Conservation (phyloP, 2,888 invertebrate species). For the Palloptera scutellata region DNA sequence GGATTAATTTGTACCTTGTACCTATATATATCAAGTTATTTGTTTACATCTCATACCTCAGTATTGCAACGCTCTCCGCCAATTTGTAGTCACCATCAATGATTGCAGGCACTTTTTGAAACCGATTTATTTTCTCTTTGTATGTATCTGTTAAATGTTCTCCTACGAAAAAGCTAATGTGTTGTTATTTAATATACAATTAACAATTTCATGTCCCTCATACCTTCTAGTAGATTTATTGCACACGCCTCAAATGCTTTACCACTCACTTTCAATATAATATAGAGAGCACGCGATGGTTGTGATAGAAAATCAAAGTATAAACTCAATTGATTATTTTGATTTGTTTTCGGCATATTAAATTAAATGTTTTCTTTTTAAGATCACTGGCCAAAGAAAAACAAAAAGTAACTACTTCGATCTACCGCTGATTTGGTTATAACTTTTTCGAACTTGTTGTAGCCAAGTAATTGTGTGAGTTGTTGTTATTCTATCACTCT, state of each 20-base stretch:
- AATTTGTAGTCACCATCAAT: slow-evolving; percentile 70
- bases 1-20: background rate
- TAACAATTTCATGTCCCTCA: background rate
- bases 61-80: slow-evolving; percentile 72
- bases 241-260: slow-evolving; percentile 69
- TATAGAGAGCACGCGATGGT: slow-evolving; percentile 73
- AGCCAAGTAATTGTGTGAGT: too few species aligned
- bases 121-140: slow-evolving; percentile 64
- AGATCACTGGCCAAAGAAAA: too few species aligned
- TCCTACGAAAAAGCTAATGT: slow-evolving; percentile 49
- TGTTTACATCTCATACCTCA: slow-evolving; percentile 22
- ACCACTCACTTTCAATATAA: slow-evolving; percentile 70
- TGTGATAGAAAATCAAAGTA: slow-evolving; percentile 78
- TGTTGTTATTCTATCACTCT: too few species aligned
- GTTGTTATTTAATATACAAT: background rate
- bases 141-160: slow-evolving; percentile 70
- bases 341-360: background rate
- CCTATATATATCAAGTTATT: background rate
- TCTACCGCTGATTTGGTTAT: background rate
- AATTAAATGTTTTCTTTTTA: background rate
- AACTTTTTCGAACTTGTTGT: too few species aligned
- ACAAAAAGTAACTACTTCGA: background rate
- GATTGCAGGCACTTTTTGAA: slow-evolving; percentile 71
- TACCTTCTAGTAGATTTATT: slow-evolving; percentile 70
- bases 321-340: slow-evolving; percentile 64